Evolutionary conservation across 2,113 vertebrate genomes (phyloP).

Genomic region (Rana temporaria): DNA sequence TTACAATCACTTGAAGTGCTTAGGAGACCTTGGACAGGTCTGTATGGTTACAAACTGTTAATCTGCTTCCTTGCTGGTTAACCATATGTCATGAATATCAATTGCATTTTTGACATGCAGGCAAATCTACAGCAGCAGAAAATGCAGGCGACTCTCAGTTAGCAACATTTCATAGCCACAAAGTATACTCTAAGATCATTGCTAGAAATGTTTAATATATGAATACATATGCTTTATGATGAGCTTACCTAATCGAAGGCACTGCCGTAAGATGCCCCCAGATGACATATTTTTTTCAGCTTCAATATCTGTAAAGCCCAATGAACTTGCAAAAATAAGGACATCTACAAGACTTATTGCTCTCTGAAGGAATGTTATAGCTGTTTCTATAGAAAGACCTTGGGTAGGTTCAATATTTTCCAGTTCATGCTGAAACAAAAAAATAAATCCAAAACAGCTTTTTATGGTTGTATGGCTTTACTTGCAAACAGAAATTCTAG

Average conservation of each 20-base stretch:
- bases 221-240: neutral
- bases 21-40: too few species aligned
- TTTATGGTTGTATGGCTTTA: neutral
- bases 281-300: constrained; percentile 99
- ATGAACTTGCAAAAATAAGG: constrained; percentile 95
- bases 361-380: constrained; percentile 92
- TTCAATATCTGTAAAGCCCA: constrained; percentile 96
- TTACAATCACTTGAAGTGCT: too few species aligned
- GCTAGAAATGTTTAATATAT: too few species aligned
- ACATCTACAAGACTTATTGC: constrained; percentile 93
- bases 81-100: too few species aligned
- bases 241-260: constrained; percentile 90
- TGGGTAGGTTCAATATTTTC: constrained; percentile 94
- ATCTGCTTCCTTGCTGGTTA: too few species aligned
- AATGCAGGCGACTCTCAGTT: too few species aligned
- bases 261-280: constrained; percentile 93
- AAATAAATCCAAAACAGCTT: neutral
- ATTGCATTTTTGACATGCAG: too few species aligned
- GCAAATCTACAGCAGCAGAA: too few species aligned
- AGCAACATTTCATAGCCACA: too few species aligned
- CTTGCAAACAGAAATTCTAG: neutral
- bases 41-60: too few species aligned
- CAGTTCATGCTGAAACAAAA: constrained; percentile 84
- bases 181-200: too few species aligned
- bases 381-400: constrained; percentile 89